Percentiles rank a stretch among this genome's conserved stretches.
Conservation (phyloP, 1,140 invertebrate species). For the Achatina immaculata region DNA sequence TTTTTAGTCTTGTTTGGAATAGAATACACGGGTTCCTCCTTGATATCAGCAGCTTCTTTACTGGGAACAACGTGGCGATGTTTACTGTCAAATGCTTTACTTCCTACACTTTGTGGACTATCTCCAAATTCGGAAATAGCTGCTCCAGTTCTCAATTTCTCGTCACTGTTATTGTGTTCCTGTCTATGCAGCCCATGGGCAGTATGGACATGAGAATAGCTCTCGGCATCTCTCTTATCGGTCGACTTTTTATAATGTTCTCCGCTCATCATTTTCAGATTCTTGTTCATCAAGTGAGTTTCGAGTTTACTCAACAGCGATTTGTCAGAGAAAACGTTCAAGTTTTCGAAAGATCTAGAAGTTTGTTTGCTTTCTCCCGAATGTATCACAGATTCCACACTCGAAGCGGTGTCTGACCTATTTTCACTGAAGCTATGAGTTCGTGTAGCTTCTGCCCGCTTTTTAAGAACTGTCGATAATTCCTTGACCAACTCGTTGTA, state of each 20-base stretch:
- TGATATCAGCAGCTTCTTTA: neutral
- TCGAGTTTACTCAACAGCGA: conserved; percentile 56
- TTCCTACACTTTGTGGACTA: neutral
- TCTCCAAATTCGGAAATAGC: neutral
- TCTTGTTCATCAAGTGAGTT: conserved; percentile 49
- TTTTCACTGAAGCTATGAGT: conserved; percentile 38
- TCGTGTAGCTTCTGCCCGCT: conserved; percentile 36
- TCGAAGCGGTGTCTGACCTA: neutral
- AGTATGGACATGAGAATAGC: too few relatives aligned
- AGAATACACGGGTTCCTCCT: neutral
- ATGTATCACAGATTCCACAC: neutral
- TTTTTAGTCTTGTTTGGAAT: neutral
- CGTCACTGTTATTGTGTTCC: neutral
- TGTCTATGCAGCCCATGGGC: too few relatives aligned
- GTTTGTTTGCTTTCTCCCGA: conserved; percentile 34
- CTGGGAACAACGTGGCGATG: neutral
- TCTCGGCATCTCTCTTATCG: too few relatives aligned
- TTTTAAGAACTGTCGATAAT: conserved; percentile 51
- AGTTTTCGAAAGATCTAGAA: conserved; percentile 42
- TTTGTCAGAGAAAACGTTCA: conserved; percentile 59
- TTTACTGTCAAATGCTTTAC: neutral
- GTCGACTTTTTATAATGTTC: too few relatives aligned
- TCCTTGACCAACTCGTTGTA: conserved; percentile 60
- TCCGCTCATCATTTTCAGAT: too few relatives aligned
- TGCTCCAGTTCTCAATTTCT: neutral